Evolutionary conservation across 30 jellyfish, hydroid and myxozoan genomes (phyloP).

Genomic region (Pseudorhiza aurosa): DNA sequence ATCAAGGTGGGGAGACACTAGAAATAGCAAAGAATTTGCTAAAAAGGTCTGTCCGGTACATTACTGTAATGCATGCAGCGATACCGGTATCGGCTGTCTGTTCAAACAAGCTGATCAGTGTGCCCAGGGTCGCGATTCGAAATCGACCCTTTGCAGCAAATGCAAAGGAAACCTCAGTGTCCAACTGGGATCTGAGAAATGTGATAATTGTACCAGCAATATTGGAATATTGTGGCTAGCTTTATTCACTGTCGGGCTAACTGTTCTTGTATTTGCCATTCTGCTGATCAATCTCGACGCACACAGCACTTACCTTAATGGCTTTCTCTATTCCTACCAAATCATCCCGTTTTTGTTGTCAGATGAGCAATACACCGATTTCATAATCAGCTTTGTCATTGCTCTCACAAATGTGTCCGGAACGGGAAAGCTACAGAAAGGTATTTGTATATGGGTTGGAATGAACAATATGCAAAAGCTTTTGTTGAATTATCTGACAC

Average conservation of each 20-base stretch:
- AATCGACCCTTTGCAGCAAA: slow-evolving; percentile 64
- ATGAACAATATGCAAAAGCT: slow-evolving; percentile 56
- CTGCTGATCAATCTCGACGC: slow-evolving; percentile 60
- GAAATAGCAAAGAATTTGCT: slow-evolving; percentile 9
- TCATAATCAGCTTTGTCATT: slow-evolving; percentile 24
- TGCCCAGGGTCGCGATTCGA: slow-evolving; percentile 64
- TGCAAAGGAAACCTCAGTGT: slow-evolving; percentile 61
- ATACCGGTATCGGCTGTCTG: slow-evolving; percentile 35
- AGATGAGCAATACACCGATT: slow-evolving; percentile 6
- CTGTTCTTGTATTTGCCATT: slow-evolving; percentile 18
- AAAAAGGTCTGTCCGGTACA: slow-evolving; percentile 61
- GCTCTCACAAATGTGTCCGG: slow-evolving; percentile 51
- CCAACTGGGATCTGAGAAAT: slow-evolving; percentile 64
- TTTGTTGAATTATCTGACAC: slow-evolving; percentile 58
- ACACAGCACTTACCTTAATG: slow-evolving; percentile 71
- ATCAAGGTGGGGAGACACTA: slow-evolving; percentile 38
- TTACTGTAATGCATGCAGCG: slow-evolving; percentile 53
- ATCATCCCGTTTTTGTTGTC: slow-evolving; percentile 38
- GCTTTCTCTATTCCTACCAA: slow-evolving; percentile 72
- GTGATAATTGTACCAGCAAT: slow-evolving; percentile 15
- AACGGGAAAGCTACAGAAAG: slow-evolving; percentile 41
- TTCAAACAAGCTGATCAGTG: slow-evolving; percentile 32
- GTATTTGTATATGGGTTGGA: slow-evolving; percentile 49
- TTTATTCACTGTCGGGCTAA: neutral
- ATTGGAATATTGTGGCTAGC: neutral